Evolutionary conservation across 2,797 vertebrate species (phyloP).

Genomic region (Kryptopterus vitreolus): DNA sequence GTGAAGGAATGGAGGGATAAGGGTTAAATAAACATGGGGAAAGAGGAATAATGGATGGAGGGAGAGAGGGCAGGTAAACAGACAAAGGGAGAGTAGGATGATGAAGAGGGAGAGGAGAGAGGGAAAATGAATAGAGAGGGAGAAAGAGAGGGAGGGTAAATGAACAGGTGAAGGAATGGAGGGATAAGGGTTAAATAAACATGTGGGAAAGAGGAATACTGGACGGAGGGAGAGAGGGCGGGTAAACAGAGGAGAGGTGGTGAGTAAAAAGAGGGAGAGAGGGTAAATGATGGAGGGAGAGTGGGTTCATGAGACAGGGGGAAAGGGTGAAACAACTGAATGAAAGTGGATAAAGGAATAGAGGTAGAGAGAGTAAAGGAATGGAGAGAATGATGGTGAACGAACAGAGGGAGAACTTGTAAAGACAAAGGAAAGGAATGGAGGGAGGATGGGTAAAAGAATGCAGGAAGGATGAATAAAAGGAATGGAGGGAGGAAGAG

Average conservation of each 20-base stretch:
- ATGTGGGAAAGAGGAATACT: not conserved
- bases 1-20: not conserved
- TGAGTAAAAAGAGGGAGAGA: not conserved
- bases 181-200: slow-evolving; percentile 2
- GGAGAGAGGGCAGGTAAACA: slow-evolving; percentile 53
- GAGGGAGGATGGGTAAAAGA: too few relatives aligned
- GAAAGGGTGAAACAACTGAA: too few relatives aligned
- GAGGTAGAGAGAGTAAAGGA: too few relatives aligned
- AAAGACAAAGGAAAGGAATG: too few relatives aligned
- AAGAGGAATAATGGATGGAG: slow-evolving; percentile 48
- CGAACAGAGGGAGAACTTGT: too few relatives aligned
- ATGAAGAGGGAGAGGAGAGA: slow-evolving; percentile 1
- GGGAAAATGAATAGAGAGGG: not conserved
- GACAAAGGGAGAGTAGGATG: not conserved
- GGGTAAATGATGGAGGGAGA: not conserved
- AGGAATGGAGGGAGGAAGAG: too few relatives aligned
- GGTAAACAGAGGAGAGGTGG: slow-evolving; percentile 22
- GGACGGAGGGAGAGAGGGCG: slow-evolving; percentile 58
- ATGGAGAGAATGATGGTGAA: too few relatives aligned
- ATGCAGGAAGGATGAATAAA: too few relatives aligned
- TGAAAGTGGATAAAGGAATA: too few relatives aligned
- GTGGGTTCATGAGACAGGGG: not conserved
- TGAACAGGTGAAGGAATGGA: not conserved
- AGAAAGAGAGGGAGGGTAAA: not conserved
- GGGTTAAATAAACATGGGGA: not conserved